Percentiles rank a stretch among this genome's conserved stretches.
These are phyloP conservation scores for Gymnocephalus cernua DNA, from an alignment of 2,113 vertebrate species.

Conservation along the genomic window DNA sequence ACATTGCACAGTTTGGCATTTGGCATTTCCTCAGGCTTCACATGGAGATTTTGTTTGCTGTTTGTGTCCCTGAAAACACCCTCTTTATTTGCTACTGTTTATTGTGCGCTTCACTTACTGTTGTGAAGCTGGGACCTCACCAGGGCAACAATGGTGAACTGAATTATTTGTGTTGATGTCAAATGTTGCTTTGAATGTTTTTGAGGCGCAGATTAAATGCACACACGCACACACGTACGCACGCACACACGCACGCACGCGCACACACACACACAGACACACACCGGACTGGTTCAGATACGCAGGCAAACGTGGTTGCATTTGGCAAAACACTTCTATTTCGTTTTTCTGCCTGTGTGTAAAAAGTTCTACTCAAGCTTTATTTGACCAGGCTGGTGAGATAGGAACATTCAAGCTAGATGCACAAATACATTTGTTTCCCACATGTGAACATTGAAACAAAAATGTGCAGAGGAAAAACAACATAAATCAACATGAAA, in stretches of 20 bases:
- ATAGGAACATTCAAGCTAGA: neutral
- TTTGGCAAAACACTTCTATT: neutral
- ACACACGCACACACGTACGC: neutral
- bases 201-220: neutral
- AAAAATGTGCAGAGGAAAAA: neutral
- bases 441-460: neutral
- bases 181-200: neutral
- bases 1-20: slow-evolving; percentile 52
- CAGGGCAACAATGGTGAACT: slow-evolving; percentile 14
- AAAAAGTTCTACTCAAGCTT: neutral
- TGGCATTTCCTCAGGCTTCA: slow-evolving; percentile 52
- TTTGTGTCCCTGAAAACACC: slow-evolving; percentile 52
- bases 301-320: neutral
- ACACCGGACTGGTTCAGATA: slow-evolving; percentile 17
- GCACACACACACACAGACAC: neutral
- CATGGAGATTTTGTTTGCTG: slow-evolving; percentile 32
- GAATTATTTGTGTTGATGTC: slow-evolving; percentile 41
- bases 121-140: slow-evolving; percentile 25
- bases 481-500: slow-evolving; percentile 7
- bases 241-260: neutral
- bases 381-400: neutral
- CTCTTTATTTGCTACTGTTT: slow-evolving; percentile 33
- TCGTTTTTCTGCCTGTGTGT: neutral
- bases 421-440: neutral
- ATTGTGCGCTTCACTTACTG: slow-evolving; percentile 23